Conservation (phyloP, 2,797 vertebrate genomes). For the Loriculus beryllinus region DNA sequence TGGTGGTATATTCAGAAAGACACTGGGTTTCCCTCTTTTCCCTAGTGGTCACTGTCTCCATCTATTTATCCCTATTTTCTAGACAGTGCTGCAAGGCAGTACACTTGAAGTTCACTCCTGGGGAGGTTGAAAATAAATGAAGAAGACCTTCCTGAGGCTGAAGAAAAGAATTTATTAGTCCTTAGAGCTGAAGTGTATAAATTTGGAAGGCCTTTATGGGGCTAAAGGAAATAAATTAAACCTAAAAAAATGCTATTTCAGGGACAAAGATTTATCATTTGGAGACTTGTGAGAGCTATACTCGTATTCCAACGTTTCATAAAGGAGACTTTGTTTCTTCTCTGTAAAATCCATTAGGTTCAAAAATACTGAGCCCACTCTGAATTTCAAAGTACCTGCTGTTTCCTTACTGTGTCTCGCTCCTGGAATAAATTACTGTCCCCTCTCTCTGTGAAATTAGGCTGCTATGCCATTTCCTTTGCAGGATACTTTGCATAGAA, state of each 20-base stretch:
- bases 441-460: conserved; percentile 37
- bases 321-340: conserved; percentile 8
- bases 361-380: not conserved
- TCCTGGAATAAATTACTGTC: conserved; percentile 53
- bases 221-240: conserved; percentile 77
- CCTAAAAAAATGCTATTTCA: conserved; percentile 70
- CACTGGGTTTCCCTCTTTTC: not conserved
- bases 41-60: not conserved
- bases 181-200: conserved; percentile 56
- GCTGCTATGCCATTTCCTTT: conserved; percentile 19
- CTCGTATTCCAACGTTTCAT: conserved; percentile 36
- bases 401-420: not conserved
- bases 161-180: conserved; percentile 74
- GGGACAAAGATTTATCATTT: conserved; percentile 73
- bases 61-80: not conserved
- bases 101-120: conserved; percentile 22
- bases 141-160: conserved; percentile 60
- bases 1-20: not conserved
- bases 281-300: conserved; percentile 16
- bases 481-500: conserved; percentile 39
- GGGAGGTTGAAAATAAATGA: conserved; percentile 72
- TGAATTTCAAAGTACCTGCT: conserved; percentile 43
- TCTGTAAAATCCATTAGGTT: conserved; percentile 56
- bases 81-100: not conserved
- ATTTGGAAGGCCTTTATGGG: conserved; percentile 58